A percentile compares a stretch with the other conserved stretches of the same genome.
phyloP scores from a whole-genome alignment of 2,797 vertebrate species.

The Sebastes taczanowskii region DNA sequence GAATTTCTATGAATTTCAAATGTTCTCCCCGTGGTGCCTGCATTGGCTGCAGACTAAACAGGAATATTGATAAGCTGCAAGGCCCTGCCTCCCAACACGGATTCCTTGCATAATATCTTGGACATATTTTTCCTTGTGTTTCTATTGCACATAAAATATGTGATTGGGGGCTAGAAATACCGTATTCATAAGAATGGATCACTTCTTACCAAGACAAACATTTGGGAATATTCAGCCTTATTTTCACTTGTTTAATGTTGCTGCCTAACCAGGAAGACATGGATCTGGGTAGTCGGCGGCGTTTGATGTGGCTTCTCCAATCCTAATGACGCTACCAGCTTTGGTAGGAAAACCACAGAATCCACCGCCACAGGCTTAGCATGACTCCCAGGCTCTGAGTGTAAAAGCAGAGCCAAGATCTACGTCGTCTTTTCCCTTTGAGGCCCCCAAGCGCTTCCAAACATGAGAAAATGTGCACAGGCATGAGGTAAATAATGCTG shows the following conservation, averaged over 20 bases:
- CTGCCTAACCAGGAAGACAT: conserved; percentile 42
- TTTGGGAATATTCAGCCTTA: conserved; percentile 12
- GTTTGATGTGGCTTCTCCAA: conserved; percentile 55
- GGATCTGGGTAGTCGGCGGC: conserved; percentile 19
- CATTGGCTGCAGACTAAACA: conserved; percentile 58
- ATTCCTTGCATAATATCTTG: conserved; percentile 34
- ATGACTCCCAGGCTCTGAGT: conserved; percentile 10
- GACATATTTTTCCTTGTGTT: conserved; percentile 11
- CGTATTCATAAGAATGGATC: conserved; percentile 10
- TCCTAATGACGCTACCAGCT: conserved; percentile 35
- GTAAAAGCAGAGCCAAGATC: conserved; percentile 9
- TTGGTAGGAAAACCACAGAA: conserved; percentile 43
- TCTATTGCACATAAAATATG: conserved; percentile 21
- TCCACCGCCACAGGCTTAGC: background rate
- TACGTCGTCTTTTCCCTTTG: background rate
- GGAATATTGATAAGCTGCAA: conserved; percentile 66
- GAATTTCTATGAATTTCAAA: conserved; percentile 81
- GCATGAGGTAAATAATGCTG: conserved; percentile 13
- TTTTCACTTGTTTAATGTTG: conserved; percentile 46
- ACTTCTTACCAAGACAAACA: conserved; percentile 6
- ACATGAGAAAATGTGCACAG: conserved; percentile 10
- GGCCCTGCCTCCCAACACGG: conserved; percentile 19
- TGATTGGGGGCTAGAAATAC: background rate
- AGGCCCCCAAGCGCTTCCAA: background rate
- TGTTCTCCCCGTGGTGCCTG: conserved; percentile 56